Evolutionary conservation across 2,888 invertebrate species (phyloP).

Genomic region (Drosophila neotestacea): DNA sequence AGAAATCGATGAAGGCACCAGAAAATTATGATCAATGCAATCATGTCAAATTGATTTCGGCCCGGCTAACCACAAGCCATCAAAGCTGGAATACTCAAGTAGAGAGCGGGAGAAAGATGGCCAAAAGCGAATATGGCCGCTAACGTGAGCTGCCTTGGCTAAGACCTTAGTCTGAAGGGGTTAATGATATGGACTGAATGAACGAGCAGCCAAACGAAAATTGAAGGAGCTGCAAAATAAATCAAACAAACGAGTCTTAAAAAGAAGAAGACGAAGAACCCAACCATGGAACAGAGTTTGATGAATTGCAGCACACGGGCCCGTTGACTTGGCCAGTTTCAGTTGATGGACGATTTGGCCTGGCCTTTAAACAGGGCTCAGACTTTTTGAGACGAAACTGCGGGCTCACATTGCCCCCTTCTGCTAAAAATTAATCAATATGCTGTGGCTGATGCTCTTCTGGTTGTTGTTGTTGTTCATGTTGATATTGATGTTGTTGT

Average conservation of each 20-base stretch:
- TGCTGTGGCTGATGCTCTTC: constrained; percentile 35
- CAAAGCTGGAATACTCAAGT: constrained; percentile 9
- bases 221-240: constrained; percentile 79
- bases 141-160: not conserved
- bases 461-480: constrained; percentile 36
- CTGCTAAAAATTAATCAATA: constrained; percentile 73
- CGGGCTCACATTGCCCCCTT: constrained; percentile 40
- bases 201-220: constrained; percentile 42
- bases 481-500: constrained; percentile 50
- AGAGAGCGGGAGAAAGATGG: constrained; percentile 11
- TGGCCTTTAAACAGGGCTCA: constrained; percentile 11
- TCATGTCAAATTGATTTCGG: constrained; percentile 79
- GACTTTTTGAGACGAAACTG: constrained; percentile 21
- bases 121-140: constrained; percentile 14
- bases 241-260: constrained; percentile 73
- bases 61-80: constrained; percentile 39
- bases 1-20: constrained; percentile 44
- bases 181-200: constrained; percentile 53
- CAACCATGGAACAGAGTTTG: constrained; percentile 51
- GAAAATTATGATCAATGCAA: constrained; percentile 77
- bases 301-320: constrained; percentile 69
- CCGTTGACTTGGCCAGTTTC: constrained; percentile 68
- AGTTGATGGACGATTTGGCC: constrained; percentile 66
- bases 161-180: constrained; percentile 16
- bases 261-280: constrained; percentile 2